Base-by-base conservation (phyloP, 2,888 invertebrate genomes). In the Pheosia tremula region DNA sequence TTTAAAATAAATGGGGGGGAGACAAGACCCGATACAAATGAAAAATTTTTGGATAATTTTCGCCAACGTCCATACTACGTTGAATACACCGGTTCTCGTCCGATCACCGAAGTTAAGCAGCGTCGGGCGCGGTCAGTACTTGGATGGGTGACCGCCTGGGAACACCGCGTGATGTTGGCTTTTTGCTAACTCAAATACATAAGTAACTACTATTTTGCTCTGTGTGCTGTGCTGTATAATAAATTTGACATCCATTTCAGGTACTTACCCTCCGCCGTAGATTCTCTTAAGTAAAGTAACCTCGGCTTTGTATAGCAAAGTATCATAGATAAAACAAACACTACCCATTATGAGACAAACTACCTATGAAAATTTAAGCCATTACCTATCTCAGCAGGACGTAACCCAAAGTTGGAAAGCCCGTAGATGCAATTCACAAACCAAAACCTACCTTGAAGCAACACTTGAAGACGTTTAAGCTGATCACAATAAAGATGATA, bases 71-170 rank as follows among this genome's bases (percentile, higher is more conserved):
- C 67, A 67, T 62, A 67, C 63, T 61, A 62, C 59, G 62, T 59
- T 62, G 62, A 62, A 56, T 52, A 58, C 61, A 61, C 61, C 61
- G 61, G 61, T 61, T 61, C 61, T 61, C 10, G 57, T 57, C 57
- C 57, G 53, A 56, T 64, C 49, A 50, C 10, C 41, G 24, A 85
- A 85, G 86, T 85, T 85, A 87, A 86, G 84, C 87, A 85, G 83
- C 86, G 78, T 86, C 81, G 85, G 85, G 85, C 86, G 85, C 76
- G 81, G 83, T 87, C 84, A 86, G 86, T 86, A 86, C 87, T 86
- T 88, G 86, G 87, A 86, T 87, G 88, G 87, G 87, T 88, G 88
- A 88, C 88, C 84, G 86, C 85, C 83, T 86, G 85, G 86, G 85
- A 86, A 86, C 83, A 86, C 86, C 82, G 74, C 84, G 84, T 74